phyloP scores from a whole-genome alignment of 2,888 invertebrate genomes.

The Dinocampus coccinellae region DNA sequence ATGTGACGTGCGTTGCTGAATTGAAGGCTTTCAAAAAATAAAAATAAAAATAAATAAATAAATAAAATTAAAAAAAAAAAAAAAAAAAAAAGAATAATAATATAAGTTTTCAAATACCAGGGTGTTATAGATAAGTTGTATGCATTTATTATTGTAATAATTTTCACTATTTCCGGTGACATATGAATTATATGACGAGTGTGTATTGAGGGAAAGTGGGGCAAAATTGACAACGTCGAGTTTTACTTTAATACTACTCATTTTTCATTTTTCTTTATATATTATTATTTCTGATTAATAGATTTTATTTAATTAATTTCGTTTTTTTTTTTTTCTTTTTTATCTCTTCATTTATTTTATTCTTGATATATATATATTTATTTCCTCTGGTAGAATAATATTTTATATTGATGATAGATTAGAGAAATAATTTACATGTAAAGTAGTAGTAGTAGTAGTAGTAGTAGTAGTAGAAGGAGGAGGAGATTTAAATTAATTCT shows the following conservation, averaged over 20 bases:
- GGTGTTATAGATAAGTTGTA: constrained; percentile 17
- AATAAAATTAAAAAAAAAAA: neutral
- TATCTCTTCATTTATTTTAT: neutral
- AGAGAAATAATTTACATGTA: no score
- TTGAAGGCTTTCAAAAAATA: neutral
- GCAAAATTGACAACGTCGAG: neutral
- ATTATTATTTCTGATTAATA: no score
- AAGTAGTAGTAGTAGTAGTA: no score
- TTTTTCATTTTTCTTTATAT: neutral
- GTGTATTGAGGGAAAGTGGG: neutral
- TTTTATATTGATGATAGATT: neutral
- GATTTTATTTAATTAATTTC: neutral
- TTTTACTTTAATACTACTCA: neutral
- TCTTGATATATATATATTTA: neutral
- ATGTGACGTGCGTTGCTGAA: neutral
- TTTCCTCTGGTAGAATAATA: neutral
- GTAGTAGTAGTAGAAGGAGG: no score
- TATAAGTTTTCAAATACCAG: neutral
- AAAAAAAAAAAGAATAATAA: neutral
- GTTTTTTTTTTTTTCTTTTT: neutral
- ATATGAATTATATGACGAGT: neutral
- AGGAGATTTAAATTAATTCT: neutral
- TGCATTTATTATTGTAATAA: constrained; percentile 11
- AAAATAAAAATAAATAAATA: neutral
- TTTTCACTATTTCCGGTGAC: constrained; percentile 36